Percentiles rank a stretch among this genome's conserved stretches.
Conservation (phyloP, 2,888 invertebrate species). For the Limenitis camilla region DNA sequence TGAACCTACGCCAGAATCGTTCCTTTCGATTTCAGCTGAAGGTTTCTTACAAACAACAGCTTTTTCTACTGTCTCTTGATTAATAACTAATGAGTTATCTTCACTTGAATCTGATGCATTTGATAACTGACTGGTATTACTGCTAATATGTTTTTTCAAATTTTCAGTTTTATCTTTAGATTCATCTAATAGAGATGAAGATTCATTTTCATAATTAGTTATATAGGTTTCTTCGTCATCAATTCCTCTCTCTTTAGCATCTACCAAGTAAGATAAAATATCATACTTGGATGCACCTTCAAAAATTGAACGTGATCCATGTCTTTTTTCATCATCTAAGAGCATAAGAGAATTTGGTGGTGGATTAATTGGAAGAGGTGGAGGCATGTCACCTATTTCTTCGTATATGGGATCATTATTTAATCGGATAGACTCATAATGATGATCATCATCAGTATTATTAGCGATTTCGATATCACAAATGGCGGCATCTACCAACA, state of each 20-base stretch:
- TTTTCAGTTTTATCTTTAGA: conserved; percentile 68
- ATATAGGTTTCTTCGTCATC: conserved; percentile 82
- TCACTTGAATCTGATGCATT: conserved; percentile 91
- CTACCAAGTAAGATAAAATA: conserved; percentile 90
- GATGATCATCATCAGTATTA: conserved; percentile 78
- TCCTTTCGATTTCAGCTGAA: conserved; percentile 87
- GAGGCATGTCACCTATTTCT: conserved; percentile 83
- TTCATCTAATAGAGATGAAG: conserved; percentile 68
- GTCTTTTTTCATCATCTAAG: conserved; percentile 81
- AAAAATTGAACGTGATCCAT: conserved; percentile 80
- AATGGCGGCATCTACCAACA: conserved; percentile 80
- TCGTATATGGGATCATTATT: conserved; percentile 85
- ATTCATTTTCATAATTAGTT: conserved; percentile 73
- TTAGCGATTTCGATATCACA: conserved; percentile 79
- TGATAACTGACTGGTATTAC: conserved; percentile 84
- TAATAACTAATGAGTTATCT: conserved; percentile 82
- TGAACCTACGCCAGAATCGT: conserved; percentile 94
- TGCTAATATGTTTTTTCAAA: conserved; percentile 70
- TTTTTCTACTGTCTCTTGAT: conserved; percentile 75
- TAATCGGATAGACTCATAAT: conserved; percentile 81
- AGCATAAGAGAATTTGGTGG: conserved; percentile 82
- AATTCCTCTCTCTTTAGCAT: conserved; percentile 85
- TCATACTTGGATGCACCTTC: conserved; percentile 91
- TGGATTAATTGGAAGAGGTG: conserved; percentile 84
- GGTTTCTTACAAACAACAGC: conserved; percentile 72